Base-by-base conservation (phyloP, 2,797 vertebrate species). In the Oceanodroma leucorhoa region DNA sequence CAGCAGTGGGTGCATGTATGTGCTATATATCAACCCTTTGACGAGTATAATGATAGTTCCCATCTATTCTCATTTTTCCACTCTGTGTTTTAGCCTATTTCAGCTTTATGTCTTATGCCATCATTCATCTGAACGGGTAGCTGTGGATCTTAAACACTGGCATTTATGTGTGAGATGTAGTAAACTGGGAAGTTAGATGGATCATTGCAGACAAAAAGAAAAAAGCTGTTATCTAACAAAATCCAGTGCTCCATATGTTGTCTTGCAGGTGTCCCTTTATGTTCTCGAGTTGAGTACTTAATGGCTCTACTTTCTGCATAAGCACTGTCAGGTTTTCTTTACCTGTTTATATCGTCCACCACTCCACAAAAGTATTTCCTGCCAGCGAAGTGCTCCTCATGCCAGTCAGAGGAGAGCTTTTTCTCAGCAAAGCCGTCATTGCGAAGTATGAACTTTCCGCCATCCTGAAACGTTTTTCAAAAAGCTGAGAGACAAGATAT, bases 191-290 rank as follows among this genome's bases (percentile, higher is more conserved):
- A 75, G 82, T 51, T 54, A 46, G 76, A 85, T 38, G 81, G 89
- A 94, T 75, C 65, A 6, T 8, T 88, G 76, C 78, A 84, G 86
- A 57, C 50, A 41, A 57, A 88, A 83, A 73, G 53, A 38, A 85
- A 90, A 80, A 87, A 87, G 78, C 82, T 95, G 94, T 90, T 95
- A 90, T 81, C 89, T 96, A 95, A 95, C 88, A 93, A 91, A 96
- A 91, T 82, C 96, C 97, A 96, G 91, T 11, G 64, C 86, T 94
- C 93, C 95, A 94, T 82, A 83, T 93, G 92, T 51, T 83, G 84
- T 85, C 81, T 84, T 83, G 77, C 96, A 96, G 96, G 89, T 95
- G 95, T 87, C 86, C 67, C 81, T 97, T 97, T 96, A 95, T 94
- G 73, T 83, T 91, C 48, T 70, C 2, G 10, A 83, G 78, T 82